A percentile compares a stretch with the other conserved stretches of the same genome.
These are phyloP conservation scores for Porphyrio hochstetteri DNA, from an alignment of 2,113 vertebrate genomes.

Conservation along the genomic window DNA sequence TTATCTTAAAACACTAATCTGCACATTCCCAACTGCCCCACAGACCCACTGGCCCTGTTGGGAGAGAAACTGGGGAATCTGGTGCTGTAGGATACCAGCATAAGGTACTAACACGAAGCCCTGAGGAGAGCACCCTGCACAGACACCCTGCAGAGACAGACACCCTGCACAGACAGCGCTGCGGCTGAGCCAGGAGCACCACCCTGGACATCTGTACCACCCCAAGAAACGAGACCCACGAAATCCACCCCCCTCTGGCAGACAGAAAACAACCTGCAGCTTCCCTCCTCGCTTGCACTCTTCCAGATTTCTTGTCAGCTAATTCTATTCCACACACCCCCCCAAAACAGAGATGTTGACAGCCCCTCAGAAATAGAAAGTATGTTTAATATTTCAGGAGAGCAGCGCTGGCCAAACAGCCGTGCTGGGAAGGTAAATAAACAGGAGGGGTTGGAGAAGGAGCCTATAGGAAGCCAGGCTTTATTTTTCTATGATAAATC, in stretches of 20 bases:
- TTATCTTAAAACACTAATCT: not conserved
- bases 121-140: not conserved
- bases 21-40: not conserved
- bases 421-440: not conserved
- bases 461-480: not conserved
- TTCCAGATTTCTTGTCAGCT: not conserved
- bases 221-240: not conserved
- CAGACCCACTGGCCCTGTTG: fast-evolving
- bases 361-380: not conserved
- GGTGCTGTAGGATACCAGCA: not conserved
- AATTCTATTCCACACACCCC: not conserved
- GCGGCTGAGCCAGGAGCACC: not conserved
- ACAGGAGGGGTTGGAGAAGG: not conserved
- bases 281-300: not conserved
- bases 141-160: not conserved
- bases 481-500: constrained; percentile 41
- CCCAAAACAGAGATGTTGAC: not conserved
- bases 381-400: not conserved
- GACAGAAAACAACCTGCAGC: not conserved
- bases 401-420: not conserved
- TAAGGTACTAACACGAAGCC: not conserved
- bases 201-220: not conserved
- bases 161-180: not conserved
- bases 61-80: not conserved
- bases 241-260: not conserved